Percentiles rank a stretch among this genome's conserved stretches.
phyloP scores from a whole-genome alignment of 2,113 vertebrate species.

The Ornithorhynchus anatinus region DNA sequence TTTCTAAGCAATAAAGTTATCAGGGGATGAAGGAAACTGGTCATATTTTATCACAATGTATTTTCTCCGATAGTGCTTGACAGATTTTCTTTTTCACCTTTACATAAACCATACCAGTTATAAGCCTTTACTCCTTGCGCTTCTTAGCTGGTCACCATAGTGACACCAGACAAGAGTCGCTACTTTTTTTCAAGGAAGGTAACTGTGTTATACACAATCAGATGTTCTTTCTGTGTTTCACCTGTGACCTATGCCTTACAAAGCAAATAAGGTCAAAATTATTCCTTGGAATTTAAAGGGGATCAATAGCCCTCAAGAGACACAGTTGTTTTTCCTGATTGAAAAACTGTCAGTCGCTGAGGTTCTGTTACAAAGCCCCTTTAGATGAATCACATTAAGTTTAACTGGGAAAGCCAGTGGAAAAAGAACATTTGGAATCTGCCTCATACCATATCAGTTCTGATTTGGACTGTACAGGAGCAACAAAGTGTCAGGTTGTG shows the following conservation, averaged over 20 bases:
- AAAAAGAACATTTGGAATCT: slow-evolving; percentile 25
- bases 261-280: slow-evolving; percentile 51
- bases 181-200: slow-evolving; percentile 22
- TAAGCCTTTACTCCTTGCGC: slow-evolving; percentile 40
- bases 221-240: slow-evolving; percentile 24
- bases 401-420: slow-evolving; percentile 14
- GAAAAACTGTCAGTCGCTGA: slow-evolving; percentile 36
- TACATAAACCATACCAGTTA: slow-evolving; percentile 20
- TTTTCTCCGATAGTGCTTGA: slow-evolving; percentile 22
- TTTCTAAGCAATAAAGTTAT: slow-evolving; percentile 1
- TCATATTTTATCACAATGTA: neutral
- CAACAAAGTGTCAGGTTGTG: too few species aligned
- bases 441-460: slow-evolving; percentile 30
- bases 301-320: slow-evolving; percentile 59
- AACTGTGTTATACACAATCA: slow-evolving; percentile 22
- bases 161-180: slow-evolving; percentile 37
- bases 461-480: too few species aligned
- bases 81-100: neutral
- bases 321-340: slow-evolving; percentile 42
- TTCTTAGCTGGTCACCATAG: slow-evolving; percentile 13
- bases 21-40: neutral
- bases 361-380: slow-evolving; percentile 37
- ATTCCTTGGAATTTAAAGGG: slow-evolving; percentile 54
- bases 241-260: slow-evolving; percentile 14
- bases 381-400: neutral